Conservation (phyloP, 2,888 invertebrate genomes). For the Andrena fulva region DNA sequence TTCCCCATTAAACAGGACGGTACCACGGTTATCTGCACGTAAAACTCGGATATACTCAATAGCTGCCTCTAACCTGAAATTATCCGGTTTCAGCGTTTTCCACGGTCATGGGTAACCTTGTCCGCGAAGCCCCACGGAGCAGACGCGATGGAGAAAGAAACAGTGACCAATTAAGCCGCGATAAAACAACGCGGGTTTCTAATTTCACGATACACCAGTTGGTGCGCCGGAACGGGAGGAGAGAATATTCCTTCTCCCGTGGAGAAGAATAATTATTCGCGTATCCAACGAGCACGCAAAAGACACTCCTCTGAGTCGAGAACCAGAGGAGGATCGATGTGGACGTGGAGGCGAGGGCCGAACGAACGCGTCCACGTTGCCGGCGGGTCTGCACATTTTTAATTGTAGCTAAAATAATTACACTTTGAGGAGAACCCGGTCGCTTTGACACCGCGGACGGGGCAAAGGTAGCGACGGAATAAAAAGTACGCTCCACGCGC, state of each 20-base stretch:
- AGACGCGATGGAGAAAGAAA: conserved; percentile 42
- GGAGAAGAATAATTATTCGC: conserved; percentile 61
- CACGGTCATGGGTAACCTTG: conserved; percentile 3
- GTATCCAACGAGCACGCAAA: conserved; percentile 53
- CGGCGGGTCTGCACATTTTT: conserved; percentile 79
- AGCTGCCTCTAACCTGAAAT: conserved; percentile 26
- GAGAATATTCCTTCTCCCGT: conserved; percentile 45
- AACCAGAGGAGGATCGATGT: conserved; percentile 66
- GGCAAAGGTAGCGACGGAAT: conserved; percentile 76
- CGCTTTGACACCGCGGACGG: conserved; percentile 79
- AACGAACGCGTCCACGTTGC: conserved; percentile 64
- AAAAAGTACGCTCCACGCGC: conserved; percentile 73
- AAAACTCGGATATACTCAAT: conserved; percentile 3
- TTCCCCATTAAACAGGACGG: too few relatives aligned
- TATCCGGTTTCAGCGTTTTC: conserved; percentile 36
- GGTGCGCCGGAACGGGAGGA: conserved; percentile 13
- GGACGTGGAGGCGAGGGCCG: conserved; percentile 64
- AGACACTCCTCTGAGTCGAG: conserved; percentile 52
- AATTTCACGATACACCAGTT: conserved; percentile 54
- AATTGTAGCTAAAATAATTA: conserved; percentile 83
- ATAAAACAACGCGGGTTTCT: conserved; percentile 59
- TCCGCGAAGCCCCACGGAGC: conserved; percentile 16
- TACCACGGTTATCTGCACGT: too few relatives aligned
- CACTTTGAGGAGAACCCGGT: conserved; percentile 80
- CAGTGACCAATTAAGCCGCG: conserved; percentile 56